Evolutionary conservation across 2,797 vertebrate species (phyloP).

Genomic region (Pogonophryne albipinna): DNA sequence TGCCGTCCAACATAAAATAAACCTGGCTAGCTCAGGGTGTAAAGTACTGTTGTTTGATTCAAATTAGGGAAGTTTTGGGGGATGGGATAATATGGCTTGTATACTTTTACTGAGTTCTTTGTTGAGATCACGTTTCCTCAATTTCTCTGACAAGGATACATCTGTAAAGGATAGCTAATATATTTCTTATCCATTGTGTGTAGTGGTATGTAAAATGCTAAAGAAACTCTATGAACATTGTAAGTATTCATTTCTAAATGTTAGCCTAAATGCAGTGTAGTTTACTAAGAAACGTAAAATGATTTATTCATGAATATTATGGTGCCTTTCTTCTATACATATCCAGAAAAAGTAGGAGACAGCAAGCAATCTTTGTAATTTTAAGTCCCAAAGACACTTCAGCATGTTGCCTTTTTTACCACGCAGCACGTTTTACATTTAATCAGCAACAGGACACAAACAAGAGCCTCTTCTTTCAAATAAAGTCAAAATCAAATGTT

Average conservation of each 20-base stretch:
- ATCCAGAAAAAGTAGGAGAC: background rate
- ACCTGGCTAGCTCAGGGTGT: background rate
- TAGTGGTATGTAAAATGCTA: background rate
- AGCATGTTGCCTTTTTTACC: background rate
- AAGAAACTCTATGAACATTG: background rate
- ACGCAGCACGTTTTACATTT: background rate
- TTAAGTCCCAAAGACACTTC: background rate
- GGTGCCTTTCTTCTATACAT: too few species aligned
- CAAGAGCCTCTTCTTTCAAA: background rate
- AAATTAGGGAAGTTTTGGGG: too few species aligned
- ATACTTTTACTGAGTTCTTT: background rate
- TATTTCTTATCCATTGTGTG: background rate
- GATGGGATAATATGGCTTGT: background rate
- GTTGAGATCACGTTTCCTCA: background rate
- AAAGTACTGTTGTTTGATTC: too few species aligned
- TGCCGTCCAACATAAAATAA: background rate
- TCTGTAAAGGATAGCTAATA: background rate
- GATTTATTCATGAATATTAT: background rate
- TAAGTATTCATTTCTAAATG: background rate
- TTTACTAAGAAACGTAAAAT: background rate
- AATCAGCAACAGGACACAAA: background rate
- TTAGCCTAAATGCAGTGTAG: background rate
- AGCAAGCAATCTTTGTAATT: background rate
- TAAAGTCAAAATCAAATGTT: background rate
- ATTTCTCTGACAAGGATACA: background rate